Conservation (phyloP, 1,140 invertebrate genomes). For the Aphis craccivora region DNA sequence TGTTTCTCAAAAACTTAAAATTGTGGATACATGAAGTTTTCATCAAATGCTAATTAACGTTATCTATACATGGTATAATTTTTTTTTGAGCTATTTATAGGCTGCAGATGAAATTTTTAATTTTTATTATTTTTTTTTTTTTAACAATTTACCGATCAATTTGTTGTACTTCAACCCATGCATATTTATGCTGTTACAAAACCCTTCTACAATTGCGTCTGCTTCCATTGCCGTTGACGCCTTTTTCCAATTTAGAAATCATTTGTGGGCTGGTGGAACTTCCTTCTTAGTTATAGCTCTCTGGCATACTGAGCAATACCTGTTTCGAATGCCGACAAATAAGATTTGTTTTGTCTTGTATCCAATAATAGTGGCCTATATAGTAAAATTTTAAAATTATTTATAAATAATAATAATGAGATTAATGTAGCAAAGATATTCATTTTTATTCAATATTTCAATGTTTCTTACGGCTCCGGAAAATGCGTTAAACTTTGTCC, state of each 20-base stretch:
- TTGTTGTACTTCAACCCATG: conserved; percentile 62
- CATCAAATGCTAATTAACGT: too few species aligned
- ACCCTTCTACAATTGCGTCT: conserved; percentile 64
- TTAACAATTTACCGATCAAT: conserved; percentile 61
- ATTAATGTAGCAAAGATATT: too few species aligned
- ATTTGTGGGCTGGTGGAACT: conserved; percentile 59
- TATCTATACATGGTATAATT: too few species aligned
- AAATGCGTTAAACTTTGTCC: conserved; percentile 61
- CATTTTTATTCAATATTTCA: background rate
- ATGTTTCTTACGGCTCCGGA: conserved; percentile 61
- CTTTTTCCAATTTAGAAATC: conserved; percentile 63
- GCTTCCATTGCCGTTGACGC: conserved; percentile 65
- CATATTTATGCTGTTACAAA: conserved; percentile 62
- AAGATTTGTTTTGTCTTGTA: conserved; percentile 62
- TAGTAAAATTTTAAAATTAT: background rate
- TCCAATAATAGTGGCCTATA: conserved; percentile 61
- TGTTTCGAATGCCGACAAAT: conserved; percentile 63
- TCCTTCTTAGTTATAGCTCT: background rate
- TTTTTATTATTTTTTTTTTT: too few species aligned
- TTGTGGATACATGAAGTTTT: too few species aligned
- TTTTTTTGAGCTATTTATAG: too few species aligned
- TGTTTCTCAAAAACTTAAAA: too few species aligned
- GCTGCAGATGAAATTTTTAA: too few species aligned
- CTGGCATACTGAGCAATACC: conserved; percentile 63
- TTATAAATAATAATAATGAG: background rate